These are phyloP conservation scores for Rhynchotus rufescens DNA, from an alignment of 2,797 vertebrate species.

Conservation along the genomic window DNA sequence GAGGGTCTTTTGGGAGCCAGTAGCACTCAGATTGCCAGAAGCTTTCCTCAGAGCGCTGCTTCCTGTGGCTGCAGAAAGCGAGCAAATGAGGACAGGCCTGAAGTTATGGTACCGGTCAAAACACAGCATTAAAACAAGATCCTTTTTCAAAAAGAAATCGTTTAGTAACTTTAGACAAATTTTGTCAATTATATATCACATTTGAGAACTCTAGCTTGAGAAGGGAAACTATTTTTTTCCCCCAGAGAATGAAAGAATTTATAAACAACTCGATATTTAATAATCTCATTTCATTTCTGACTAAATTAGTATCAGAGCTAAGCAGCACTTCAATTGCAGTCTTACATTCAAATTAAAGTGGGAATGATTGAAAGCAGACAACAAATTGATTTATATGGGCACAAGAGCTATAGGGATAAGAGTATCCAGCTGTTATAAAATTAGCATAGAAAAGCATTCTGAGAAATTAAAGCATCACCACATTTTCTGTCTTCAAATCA, in stretches of 20 bases:
- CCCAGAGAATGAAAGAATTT: background rate
- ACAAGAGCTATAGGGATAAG: background rate
- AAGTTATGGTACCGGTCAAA: background rate
- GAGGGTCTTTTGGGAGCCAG: background rate
- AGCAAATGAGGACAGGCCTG: background rate
- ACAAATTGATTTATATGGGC: background rate
- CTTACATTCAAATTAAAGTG: background rate
- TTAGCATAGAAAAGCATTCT: background rate
- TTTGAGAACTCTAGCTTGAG: background rate
- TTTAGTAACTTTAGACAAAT: background rate
- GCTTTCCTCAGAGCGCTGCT: background rate
- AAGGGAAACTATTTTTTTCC: background rate
- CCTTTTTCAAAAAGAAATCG: background rate
- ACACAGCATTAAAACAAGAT: background rate
- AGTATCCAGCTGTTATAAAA: background rate
- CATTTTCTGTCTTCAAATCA: background rate
- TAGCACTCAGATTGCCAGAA: fast-evolving
- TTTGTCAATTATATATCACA: background rate
- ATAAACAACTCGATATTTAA: background rate
- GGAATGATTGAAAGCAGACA: background rate
- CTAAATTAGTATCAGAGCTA: background rate
- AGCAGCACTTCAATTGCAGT: background rate
- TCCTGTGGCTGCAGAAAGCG: background rate
- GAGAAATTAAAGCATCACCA: background rate
- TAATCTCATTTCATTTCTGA: background rate